Evolutionary conservation across 2,113 vertebrate species (phyloP).

Genomic region (Mobula hypostoma): DNA sequence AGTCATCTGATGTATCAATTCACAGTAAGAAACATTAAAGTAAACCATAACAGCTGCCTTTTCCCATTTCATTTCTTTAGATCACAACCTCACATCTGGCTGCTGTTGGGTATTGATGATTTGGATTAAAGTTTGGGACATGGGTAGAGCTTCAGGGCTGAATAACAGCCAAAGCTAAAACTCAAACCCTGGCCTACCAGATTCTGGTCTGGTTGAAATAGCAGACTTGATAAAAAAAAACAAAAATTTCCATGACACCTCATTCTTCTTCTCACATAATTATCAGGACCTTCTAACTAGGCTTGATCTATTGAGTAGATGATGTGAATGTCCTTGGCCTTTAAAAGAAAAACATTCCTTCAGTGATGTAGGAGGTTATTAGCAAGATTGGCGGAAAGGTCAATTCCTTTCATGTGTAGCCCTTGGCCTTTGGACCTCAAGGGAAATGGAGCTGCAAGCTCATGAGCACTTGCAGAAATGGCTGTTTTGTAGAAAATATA

Average conservation of each 20-base stretch:
- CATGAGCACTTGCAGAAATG: neutral
- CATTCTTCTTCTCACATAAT: neutral
- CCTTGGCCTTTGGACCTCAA: neutral
- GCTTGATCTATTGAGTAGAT: neutral
- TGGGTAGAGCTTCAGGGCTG: too few species aligned
- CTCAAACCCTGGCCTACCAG: neutral
- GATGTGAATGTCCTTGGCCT: conserved; percentile 15
- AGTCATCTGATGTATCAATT: too few species aligned
- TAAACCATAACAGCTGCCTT: neutral
- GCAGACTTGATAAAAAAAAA: neutral
- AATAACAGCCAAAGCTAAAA: neutral
- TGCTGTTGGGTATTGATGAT: neutral
- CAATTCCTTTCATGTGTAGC: conserved; percentile 25
- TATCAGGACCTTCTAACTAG: neutral
- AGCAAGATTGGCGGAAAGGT: neutral
- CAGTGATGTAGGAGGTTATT: neutral
- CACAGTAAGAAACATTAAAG: neutral
- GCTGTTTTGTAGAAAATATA: neutral
- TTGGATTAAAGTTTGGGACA: neutral
- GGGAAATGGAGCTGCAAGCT: neutral
- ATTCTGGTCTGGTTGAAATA: neutral
- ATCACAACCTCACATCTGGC: neutral
- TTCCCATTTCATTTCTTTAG: neutral
- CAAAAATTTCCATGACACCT: neutral
- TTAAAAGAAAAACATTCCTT: conserved; percentile 23